A percentile compares a stretch with the other conserved stretches of the same genome.
Evolutionary conservation across 2,113 vertebrate genomes (phyloP).

Genomic region (Hemibagrus wyckioides): DNA sequence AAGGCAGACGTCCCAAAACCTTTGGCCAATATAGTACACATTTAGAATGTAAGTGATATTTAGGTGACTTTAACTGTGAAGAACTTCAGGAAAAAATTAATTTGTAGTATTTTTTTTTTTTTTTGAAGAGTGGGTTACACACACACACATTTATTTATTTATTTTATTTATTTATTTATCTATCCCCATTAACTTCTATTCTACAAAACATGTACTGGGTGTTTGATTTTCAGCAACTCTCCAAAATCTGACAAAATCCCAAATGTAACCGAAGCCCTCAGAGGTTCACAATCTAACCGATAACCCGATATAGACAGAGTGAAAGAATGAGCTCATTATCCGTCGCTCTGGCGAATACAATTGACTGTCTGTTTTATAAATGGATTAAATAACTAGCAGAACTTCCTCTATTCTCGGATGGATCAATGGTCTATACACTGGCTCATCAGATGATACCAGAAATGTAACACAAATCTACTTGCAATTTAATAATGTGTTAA

Average conservation of each 20-base stretch:
- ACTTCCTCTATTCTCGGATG: conserved; percentile 18
- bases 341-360: conserved; percentile 24
- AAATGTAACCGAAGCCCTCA: not conserved
- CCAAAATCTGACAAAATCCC: not conserved
- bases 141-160: too few species aligned
- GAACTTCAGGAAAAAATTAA: too few species aligned
- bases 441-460: not conserved
- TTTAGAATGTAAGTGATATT: too few species aligned
- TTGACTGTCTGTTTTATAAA: conserved; percentile 30
- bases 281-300: not conserved
- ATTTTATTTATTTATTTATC: too few species aligned
- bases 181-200: not conserved
- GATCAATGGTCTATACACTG: not conserved
- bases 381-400: conserved; percentile 10
- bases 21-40: too few species aligned
- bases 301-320: not conserved
- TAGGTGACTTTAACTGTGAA: too few species aligned
- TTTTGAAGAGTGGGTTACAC: too few species aligned
- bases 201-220: not conserved
- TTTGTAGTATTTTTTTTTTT: too few species aligned
- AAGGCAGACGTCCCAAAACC: too few species aligned
- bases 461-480: too few species aligned
- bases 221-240: not conserved
- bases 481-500: not conserved
- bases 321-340: not conserved